These are phyloP conservation scores for Tinea trinotella DNA, from an alignment of 2,888 invertebrate genomes.

Conservation along the genomic window DNA sequence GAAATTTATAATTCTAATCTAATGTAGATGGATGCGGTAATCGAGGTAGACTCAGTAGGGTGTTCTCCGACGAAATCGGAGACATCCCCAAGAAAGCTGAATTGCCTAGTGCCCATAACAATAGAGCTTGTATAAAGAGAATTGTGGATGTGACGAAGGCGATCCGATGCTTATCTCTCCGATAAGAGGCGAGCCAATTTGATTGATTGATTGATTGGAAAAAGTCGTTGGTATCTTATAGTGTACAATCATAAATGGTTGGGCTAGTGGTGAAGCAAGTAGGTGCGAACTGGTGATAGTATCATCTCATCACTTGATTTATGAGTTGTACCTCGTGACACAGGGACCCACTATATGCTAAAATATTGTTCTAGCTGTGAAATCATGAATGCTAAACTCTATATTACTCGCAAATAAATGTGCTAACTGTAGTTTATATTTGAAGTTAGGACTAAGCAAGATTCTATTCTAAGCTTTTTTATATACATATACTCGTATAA, in stretches of 20 bases:
- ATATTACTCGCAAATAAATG: not conserved
- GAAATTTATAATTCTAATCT: too few relatives aligned
- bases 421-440: not conserved
- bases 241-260: constrained; percentile 9
- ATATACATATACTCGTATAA: too few relatives aligned
- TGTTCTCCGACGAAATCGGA: too few relatives aligned
- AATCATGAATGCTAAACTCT: not conserved
- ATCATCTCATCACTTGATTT: constrained; percentile 22
- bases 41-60: too few relatives aligned
- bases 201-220: not conserved
- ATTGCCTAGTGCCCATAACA: too few relatives aligned
- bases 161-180: too few relatives aligned
- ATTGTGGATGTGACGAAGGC: too few relatives aligned
- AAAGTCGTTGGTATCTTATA: not conserved
- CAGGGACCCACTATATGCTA: constrained; percentile 17
- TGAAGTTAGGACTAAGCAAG: not conserved
- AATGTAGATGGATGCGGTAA: too few relatives aligned
- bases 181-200: too few relatives aligned
- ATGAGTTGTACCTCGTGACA: constrained; percentile 18
- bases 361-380: constrained; percentile 14
- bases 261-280: constrained; percentile 1
- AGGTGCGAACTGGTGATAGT: constrained; percentile 20
- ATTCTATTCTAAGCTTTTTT: too few relatives aligned
- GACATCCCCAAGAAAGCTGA: too few relatives aligned
- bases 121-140: too few relatives aligned